A percentile compares a stretch with the other conserved stretches of the same genome.
These are phyloP conservation scores for Thinocorus orbignyianus DNA, from an alignment of 2,113 vertebrate species.

Conservation along the genomic window DNA sequence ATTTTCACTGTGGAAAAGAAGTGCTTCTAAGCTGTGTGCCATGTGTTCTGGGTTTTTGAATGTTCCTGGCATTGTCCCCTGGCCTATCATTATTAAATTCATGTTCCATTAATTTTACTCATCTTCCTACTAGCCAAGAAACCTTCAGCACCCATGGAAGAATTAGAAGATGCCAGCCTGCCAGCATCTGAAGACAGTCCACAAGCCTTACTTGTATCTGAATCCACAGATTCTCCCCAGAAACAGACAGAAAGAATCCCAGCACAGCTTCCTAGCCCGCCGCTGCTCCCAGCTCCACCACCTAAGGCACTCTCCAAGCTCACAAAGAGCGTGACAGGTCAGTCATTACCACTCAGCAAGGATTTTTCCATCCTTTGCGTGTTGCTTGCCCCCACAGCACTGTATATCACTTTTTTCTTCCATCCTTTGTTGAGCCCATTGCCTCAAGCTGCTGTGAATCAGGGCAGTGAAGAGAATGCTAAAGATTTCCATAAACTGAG, in stretches of 20 bases:
- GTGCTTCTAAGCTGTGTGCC: background rate
- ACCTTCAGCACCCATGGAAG: constrained; percentile 57
- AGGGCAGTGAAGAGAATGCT: background rate
- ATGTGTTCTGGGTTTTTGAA: constrained; percentile 2
- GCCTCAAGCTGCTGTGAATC: background rate
- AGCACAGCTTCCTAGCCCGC: constrained; percentile 76
- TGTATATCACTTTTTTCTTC: background rate
- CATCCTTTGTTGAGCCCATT: background rate
- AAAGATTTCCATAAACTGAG: background rate
- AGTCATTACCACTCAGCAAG: background rate
- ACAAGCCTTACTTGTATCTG: constrained; percentile 78
- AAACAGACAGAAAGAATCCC: constrained; percentile 66
- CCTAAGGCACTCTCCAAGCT: constrained; percentile 75
- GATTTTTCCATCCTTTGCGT: background rate
- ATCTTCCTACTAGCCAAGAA: constrained; percentile 69
- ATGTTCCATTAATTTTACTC: constrained; percentile 32
- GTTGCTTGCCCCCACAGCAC: background rate
- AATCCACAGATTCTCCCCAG: constrained; percentile 70
- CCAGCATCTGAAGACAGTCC: constrained; percentile 65
- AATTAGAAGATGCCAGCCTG: constrained; percentile 53
- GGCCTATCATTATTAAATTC: constrained; percentile 36
- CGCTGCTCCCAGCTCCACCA: constrained; percentile 70
- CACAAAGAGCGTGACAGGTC: constrained; percentile 74
- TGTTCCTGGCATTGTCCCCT: constrained; percentile 38
- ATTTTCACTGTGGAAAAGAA: background rate